Evolutionary conservation across 2,888 invertebrate genomes (phyloP).

Genomic region (Tinea semifulvella): DNA sequence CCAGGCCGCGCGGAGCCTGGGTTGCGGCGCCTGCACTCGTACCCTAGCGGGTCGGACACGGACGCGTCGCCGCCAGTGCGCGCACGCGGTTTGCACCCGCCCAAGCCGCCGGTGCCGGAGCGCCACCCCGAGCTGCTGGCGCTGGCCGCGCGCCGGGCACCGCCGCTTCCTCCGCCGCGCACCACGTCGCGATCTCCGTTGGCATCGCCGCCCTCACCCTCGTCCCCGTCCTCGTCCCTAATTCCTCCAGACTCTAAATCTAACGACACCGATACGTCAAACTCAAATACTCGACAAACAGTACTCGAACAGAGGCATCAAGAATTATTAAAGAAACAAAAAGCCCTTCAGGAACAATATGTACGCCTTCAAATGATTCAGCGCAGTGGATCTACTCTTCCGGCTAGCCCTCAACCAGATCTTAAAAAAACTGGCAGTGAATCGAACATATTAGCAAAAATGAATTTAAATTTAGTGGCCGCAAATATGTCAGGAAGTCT

Average conservation of each 20-base stretch:
- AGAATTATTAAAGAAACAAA: conserved; percentile 87
- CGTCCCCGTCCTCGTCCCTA: conserved; percentile 63
- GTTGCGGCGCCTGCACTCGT: conserved; percentile 81
- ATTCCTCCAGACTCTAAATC: conserved; percentile 30
- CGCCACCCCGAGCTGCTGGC: conserved; percentile 81
- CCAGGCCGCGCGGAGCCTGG: conserved; percentile 63
- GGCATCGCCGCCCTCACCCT: conserved; percentile 82
- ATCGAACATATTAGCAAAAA: conserved; percentile 84
- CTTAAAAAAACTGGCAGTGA: conserved; percentile 90
- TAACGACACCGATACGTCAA: conserved; percentile 17
- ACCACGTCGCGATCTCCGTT: conserved; percentile 89
- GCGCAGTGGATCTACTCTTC: conserved; percentile 74
- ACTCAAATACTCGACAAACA: conserved; percentile 66
- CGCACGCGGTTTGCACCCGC: conserved; percentile 62
- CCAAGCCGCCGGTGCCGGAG: conserved; percentile 85
- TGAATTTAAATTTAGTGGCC: conserved; percentile 75
- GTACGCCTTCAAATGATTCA: conserved; percentile 89
- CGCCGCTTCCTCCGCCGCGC: conserved; percentile 92
- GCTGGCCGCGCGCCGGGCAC: conserved; percentile 75
- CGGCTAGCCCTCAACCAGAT: conserved; percentile 70
- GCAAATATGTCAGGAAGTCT: conserved; percentile 51
- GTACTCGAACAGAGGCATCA: conserved; percentile 88
- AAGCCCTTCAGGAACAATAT: conserved; percentile 90
- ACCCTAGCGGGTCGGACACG: conserved; percentile 86
- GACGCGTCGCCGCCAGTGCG: conserved; percentile 81